Evolutionary conservation across 2,113 vertebrate genomes (phyloP).

Genomic region (Phrynosoma platyrhinos): DNA sequence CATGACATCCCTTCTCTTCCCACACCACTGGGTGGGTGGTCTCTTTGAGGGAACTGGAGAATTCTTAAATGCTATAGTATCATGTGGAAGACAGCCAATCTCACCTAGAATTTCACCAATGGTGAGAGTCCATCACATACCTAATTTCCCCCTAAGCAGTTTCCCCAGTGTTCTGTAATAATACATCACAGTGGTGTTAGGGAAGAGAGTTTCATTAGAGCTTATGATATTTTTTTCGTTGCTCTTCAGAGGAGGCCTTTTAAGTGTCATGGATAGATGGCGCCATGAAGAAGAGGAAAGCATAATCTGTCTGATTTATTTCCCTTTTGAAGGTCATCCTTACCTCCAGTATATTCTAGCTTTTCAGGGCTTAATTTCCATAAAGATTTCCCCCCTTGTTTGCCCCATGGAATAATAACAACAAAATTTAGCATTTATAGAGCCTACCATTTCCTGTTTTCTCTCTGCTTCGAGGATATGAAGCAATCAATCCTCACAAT

Average conservation of each 20-base stretch:
- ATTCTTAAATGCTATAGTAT: no score
- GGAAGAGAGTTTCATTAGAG: not conserved
- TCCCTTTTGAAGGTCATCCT: conserved; percentile 40
- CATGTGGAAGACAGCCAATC: no score
- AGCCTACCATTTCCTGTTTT: conserved; percentile 7
- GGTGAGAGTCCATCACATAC: not conserved
- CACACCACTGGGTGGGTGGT: no score
- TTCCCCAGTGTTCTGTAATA: not conserved
- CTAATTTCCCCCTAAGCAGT: no score
- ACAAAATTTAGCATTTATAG: conserved; percentile 53
- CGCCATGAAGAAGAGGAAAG: conserved; percentile 43
- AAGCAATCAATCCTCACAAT: conserved; percentile 50
- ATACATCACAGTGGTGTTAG: not conserved
- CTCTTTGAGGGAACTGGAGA: no score
- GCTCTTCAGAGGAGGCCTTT: conserved; percentile 8
- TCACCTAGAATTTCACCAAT: not conserved
- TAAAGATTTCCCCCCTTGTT: conserved; percentile 29
- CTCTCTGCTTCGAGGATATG: conserved; percentile 47
- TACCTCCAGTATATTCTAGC: conserved; percentile 44
- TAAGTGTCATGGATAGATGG: conserved; percentile 7
- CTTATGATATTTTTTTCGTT: not conserved
- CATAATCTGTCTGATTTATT: conserved; percentile 32
- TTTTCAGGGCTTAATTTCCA: not conserved
- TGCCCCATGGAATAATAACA: conserved; percentile 49
- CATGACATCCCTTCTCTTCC: no score